These are phyloP conservation scores for Tetranychus cinnabarinus DNA, from an alignment of 1,140 invertebrate genomes.

Conservation along the genomic window DNA sequence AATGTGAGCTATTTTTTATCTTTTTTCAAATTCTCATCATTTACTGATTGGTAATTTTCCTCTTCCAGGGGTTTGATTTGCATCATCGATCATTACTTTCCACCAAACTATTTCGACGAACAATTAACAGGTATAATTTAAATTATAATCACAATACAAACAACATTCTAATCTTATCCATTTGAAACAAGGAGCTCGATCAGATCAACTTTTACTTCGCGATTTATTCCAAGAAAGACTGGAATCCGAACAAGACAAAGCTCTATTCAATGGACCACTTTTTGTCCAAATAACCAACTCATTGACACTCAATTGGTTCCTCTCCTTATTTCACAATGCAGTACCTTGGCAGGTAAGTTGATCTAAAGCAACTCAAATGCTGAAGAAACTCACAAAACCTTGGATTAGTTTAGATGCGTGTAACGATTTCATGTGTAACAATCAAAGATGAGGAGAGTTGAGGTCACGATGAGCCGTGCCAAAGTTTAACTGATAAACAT, in stretches of 20 bases:
- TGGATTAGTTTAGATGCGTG: no score
- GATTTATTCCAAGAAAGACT: background rate
- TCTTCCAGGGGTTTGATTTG: background rate
- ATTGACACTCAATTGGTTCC: constrained; percentile 6
- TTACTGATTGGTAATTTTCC: background rate
- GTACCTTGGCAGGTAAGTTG: constrained; percentile 3
- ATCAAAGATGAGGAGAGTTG: no score
- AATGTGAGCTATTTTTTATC: background rate
- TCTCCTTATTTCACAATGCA: constrained; percentile 4
- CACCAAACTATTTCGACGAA: constrained; percentile 1
- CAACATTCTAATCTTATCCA: background rate
- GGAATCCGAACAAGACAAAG: background rate
- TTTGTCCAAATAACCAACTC: background rate
- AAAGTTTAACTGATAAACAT: no score
- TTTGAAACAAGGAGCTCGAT: background rate
- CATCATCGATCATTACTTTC: constrained; percentile 3
- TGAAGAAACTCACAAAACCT: no score
- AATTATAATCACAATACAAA: background rate
- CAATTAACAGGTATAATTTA: background rate
- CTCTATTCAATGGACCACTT: background rate
- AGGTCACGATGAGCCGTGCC: no score
- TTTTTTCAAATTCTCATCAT: background rate
- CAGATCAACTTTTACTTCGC: constrained; percentile 3
- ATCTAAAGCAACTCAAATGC: no score
- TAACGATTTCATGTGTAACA: no score